phyloP scores from a whole-genome alignment of 2,888 invertebrate genomes.

The Artemia sinica region DNA sequence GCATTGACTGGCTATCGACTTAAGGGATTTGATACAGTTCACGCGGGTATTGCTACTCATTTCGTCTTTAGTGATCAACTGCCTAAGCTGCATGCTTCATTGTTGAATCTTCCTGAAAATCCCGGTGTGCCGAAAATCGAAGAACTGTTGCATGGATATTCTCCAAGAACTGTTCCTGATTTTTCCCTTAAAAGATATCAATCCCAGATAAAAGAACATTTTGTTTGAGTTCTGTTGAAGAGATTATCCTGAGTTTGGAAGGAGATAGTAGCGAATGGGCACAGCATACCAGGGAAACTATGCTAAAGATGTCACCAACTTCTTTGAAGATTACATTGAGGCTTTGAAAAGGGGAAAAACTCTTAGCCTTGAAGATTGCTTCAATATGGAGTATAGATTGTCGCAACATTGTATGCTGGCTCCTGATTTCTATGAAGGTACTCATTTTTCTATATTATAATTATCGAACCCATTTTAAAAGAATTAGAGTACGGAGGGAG shows the following conservation, averaged over 20 bases:
- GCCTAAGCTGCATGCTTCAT: constrained; percentile 42
- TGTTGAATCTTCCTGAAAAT: constrained; percentile 37
- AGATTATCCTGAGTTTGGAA: constrained; percentile 53
- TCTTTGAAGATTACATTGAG: constrained; percentile 67
- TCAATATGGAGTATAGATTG: constrained; percentile 76
- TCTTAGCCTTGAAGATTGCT: constrained; percentile 57
- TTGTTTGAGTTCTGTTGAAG: constrained; percentile 52
- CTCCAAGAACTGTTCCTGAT: constrained; percentile 22
- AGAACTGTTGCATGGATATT: constrained; percentile 43
- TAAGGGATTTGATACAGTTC: constrained; percentile 58
- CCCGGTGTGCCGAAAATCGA: constrained; percentile 36
- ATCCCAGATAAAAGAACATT: constrained; percentile 58
- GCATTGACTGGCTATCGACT: constrained; percentile 68
- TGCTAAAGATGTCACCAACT: constrained; percentile 72
- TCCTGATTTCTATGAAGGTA: constrained; percentile 68
- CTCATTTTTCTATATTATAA: constrained; percentile 10
- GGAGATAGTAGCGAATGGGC: constrained; percentile 72
- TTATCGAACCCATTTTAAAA: no score
- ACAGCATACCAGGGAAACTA: constrained; percentile 44
- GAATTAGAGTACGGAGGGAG: no score
- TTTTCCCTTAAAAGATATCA: constrained; percentile 32
- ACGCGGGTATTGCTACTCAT: constrained; percentile 85
- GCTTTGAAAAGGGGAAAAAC: constrained; percentile 57
- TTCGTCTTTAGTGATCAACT: constrained; percentile 49
- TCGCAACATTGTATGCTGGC: constrained; percentile 41